These are phyloP conservation scores for Amphiprion clarkii DNA, from an alignment of 2,797 vertebrate genomes.

Conservation along the genomic window DNA sequence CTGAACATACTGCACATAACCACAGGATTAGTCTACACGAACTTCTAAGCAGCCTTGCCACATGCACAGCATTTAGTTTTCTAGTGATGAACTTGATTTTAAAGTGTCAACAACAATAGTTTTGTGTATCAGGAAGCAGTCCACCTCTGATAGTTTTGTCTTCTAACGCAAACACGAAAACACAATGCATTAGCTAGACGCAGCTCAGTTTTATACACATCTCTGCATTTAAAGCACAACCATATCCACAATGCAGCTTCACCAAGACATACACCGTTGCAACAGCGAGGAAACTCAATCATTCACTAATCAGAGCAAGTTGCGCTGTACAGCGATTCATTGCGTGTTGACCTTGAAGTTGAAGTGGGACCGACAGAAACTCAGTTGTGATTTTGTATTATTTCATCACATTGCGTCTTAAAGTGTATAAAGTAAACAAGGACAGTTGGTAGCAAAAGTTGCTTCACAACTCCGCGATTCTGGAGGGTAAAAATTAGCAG, in stretches of 20 bases:
- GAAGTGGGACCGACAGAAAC: slow-evolving; percentile 15
- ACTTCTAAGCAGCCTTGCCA: background rate
- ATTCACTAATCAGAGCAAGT: slow-evolving; percentile 32
- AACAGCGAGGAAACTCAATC: background rate
- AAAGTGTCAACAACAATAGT: background rate
- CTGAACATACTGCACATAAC: slow-evolving; percentile 24
- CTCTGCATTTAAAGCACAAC: background rate
- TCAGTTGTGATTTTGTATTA: background rate
- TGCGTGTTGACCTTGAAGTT: slow-evolving; percentile 75
- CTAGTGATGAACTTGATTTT: background rate
- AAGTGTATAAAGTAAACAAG: fast-evolving
- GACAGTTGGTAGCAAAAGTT: background rate
- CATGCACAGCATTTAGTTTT: background rate
- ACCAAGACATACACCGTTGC: background rate
- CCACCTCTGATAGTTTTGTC: background rate
- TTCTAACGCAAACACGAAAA: background rate
- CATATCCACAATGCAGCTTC: background rate
- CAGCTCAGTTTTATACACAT: background rate
- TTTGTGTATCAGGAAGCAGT: background rate
- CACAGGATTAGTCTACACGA: slow-evolving; percentile 31
- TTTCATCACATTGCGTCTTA: background rate
- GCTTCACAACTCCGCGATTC: background rate
- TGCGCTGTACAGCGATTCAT: background rate
- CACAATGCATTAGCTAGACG: background rate
- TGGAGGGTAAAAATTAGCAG: background rate